These are phyloP conservation scores for Cantharis rustica DNA, from an alignment of 2,888 invertebrate genomes.

Conservation along the genomic window DNA sequence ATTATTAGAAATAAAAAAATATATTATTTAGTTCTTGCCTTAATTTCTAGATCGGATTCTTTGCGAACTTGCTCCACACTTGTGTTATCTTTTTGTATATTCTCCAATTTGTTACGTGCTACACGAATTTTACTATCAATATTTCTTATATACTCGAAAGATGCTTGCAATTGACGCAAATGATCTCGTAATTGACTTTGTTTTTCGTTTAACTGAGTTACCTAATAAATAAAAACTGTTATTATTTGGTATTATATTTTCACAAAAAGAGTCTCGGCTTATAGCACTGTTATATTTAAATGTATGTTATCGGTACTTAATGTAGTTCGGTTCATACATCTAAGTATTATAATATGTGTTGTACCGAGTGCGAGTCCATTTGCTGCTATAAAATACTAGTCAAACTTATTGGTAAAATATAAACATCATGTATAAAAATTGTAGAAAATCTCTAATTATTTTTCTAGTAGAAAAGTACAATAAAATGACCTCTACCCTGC, in stretches of 20 bases:
- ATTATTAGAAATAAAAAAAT: background rate
- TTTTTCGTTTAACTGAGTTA: constrained; percentile 39
- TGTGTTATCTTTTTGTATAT: constrained; percentile 16
- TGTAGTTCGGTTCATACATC: background rate
- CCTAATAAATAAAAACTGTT: constrained; percentile 26
- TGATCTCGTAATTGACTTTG: constrained; percentile 13
- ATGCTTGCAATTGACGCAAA: constrained; percentile 16
- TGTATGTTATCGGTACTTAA: background rate
- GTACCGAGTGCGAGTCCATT: too few species aligned
- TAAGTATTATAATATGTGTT: too few species aligned
- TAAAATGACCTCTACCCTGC: too few species aligned
- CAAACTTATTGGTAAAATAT: too few species aligned
- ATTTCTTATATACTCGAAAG: constrained; percentile 24
- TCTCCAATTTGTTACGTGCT: constrained; percentile 23
- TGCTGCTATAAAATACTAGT: too few species aligned
- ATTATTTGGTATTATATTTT: background rate
- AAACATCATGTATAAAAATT: too few species aligned
- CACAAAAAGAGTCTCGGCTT: too few species aligned
- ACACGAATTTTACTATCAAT: constrained; percentile 28
- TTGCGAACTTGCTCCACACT: constrained; percentile 41
- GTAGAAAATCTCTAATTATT: too few species aligned
- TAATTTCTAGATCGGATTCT: constrained; percentile 42
- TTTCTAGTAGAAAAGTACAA: too few species aligned
- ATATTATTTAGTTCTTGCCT: constrained; percentile 28
- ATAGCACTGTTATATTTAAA: background rate